A percentile compares a stretch with the other conserved stretches of the same genome.
phyloP scores from a whole-genome alignment of 2,888 invertebrate species.

The Digitonthophagus gazella region DNA sequence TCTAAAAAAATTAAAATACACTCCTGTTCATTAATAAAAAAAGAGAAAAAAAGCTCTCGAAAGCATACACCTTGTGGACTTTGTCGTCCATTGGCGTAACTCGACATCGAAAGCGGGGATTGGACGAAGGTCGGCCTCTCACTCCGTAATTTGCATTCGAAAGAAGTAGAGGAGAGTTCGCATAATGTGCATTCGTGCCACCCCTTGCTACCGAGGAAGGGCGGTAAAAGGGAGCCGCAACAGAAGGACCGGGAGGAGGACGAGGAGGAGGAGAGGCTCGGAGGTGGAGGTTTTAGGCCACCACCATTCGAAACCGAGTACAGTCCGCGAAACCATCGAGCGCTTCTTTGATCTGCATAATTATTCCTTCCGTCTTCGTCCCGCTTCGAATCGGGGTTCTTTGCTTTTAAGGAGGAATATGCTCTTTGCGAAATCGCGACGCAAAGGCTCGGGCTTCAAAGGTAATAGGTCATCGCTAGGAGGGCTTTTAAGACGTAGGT shows the following conservation, averaged over 20 bases:
- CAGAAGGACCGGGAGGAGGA: background rate
- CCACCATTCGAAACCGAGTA: constrained; percentile 9
- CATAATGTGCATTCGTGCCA: background rate
- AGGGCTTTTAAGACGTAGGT: too few species aligned
- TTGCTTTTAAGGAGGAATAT: background rate
- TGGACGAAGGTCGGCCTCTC: background rate
- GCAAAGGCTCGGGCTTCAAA: background rate
- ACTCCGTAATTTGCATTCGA: background rate
- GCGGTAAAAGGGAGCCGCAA: too few species aligned
- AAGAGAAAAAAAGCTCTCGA: background rate
- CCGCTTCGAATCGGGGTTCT: too few species aligned
- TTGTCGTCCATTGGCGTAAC: background rate
- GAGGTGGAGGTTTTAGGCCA: too few species aligned
- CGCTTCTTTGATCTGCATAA: constrained; percentile 22
- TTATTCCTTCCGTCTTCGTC: constrained; percentile 13
- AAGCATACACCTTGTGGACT: background rate
- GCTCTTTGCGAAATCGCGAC: background rate
- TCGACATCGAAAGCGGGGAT: background rate
- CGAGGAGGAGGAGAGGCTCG: background rate
- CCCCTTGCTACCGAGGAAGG: too few species aligned
- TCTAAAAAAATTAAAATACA: background rate
- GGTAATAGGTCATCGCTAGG: background rate
- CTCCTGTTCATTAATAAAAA: background rate
- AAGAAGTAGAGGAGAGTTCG: background rate
- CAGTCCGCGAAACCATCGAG: constrained; percentile 17